Percentiles rank a stretch among this genome's conserved stretches.
phyloP scores from a whole-genome alignment of 2,797 vertebrate species.

The Acanthis flammea region DNA sequence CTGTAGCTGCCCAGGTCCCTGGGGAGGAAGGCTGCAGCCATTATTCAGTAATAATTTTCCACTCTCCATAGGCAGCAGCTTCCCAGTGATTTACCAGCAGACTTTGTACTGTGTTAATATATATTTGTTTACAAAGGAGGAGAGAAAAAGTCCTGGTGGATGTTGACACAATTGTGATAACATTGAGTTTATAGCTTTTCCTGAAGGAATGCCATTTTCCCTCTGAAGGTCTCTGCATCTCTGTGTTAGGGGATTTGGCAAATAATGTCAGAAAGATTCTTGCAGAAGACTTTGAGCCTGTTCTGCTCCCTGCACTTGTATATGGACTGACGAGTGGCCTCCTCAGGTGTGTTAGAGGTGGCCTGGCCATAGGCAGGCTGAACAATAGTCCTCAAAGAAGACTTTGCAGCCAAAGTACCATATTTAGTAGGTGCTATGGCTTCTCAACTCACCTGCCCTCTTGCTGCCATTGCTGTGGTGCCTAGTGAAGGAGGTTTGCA shows the following conservation, averaged over 20 bases:
- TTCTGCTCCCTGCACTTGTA: neutral
- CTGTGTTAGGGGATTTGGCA: neutral
- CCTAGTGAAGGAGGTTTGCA: neutral
- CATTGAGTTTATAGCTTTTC: neutral
- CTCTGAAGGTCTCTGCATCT: neutral
- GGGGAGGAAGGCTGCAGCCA: neutral
- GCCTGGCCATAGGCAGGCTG: neutral
- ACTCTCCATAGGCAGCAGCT: neutral
- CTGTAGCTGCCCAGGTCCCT: neutral
- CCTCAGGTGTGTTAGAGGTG: neutral
- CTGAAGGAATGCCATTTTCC: neutral
- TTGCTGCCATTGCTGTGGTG: neutral
- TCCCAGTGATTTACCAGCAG: neutral
- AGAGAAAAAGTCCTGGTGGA: neutral
- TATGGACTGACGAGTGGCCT: neutral
- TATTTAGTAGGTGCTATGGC: neutral
- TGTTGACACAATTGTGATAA: neutral
- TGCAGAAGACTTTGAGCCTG: neutral
- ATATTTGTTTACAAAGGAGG: neutral
- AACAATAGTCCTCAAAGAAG: neutral
- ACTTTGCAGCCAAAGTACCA: neutral
- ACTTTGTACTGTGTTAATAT: neutral
- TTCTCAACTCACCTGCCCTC: neutral
- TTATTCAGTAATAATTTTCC: neutral
- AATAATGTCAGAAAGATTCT: neutral